Evolutionary conservation across 1,140 invertebrate species (phyloP).

Genomic region (Brachionus sp.): DNA sequence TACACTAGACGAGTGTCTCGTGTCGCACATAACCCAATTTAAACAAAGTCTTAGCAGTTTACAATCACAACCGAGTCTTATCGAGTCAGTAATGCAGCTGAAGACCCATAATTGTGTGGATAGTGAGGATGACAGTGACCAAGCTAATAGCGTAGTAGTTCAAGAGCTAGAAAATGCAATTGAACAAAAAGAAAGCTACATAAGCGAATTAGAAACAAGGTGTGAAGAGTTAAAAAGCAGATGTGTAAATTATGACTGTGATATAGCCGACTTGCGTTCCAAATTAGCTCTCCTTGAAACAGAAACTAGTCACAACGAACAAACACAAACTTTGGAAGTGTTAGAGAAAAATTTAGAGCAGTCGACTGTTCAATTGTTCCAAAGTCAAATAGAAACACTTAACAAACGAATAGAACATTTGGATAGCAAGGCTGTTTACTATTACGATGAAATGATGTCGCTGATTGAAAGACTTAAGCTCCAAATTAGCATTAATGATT

Average conservation of each 20-base stretch:
- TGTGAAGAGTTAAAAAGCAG: not conserved
- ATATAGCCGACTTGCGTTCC: not conserved
- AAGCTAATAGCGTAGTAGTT: not conserved
- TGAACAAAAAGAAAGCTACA: not conserved
- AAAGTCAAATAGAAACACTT: not conserved
- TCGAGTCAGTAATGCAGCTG: not conserved
- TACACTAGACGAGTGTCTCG: conserved; percentile 12
- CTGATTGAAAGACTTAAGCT: conserved; percentile 4
- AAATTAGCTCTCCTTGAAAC: not conserved
- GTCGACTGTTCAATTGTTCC: not conserved
- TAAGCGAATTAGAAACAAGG: not conserved
- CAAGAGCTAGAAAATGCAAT: not conserved
- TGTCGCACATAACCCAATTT: conserved; percentile 15
- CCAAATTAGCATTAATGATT: not conserved
- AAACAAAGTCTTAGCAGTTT: not conserved
- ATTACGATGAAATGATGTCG: conserved; percentile 11
- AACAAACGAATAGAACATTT: conserved; percentile 11
- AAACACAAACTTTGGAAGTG: not conserved
- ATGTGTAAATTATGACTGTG: not conserved
- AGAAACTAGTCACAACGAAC: not conserved
- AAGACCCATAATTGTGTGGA: not conserved
- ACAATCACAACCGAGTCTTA: not conserved
- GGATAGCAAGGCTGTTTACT: conserved; percentile 3
- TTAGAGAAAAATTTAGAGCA: not conserved
- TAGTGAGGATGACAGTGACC: not conserved